Evolutionary conservation across 1,140 invertebrate genomes (phyloP).

Genomic region (Anastrepha ludens): DNA sequence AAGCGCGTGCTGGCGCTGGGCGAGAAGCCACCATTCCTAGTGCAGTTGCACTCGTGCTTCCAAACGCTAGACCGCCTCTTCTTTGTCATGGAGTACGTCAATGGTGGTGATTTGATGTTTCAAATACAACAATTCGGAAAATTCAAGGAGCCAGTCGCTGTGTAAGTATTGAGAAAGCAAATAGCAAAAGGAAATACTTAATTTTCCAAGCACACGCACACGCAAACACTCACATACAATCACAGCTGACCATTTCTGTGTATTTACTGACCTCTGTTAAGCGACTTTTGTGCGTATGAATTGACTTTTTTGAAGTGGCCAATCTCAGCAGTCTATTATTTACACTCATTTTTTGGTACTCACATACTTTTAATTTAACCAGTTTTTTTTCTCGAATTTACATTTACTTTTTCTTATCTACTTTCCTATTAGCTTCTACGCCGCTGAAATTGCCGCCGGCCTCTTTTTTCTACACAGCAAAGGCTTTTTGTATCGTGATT

Average conservation of each 20-base stretch:
- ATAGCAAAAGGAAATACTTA: not conserved
- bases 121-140: constrained; percentile 99
- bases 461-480: constrained; percentile 97
- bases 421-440: constrained; percentile 88
- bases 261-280: constrained; percentile 20
- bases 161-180: constrained; percentile 82
- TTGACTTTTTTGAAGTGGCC: constrained; percentile 23
- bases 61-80: constrained; percentile 97
- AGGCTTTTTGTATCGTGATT: constrained; percentile 97
- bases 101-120: constrained; percentile 99
- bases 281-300: not conserved
- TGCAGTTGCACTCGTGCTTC: constrained; percentile 97
- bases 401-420: not conserved
- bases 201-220: not conserved
- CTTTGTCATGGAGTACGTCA: constrained; percentile 95
- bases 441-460: constrained; percentile 98
- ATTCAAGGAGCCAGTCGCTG: constrained; percentile 99
- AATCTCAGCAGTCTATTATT: constrained; percentile 15
- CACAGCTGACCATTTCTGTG: not conserved
- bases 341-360: not conserved
- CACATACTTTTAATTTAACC: not conserved
- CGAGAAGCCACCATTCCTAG: constrained; percentile 98
- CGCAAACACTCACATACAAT: too few relatives aligned
- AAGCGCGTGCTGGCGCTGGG: constrained; percentile 96
- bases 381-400: not conserved